A percentile compares a stretch with the other conserved stretches of the same genome.
Conservation (phyloP, 2,113 vertebrate genomes). For the Thalassoma bifasciatum region DNA sequence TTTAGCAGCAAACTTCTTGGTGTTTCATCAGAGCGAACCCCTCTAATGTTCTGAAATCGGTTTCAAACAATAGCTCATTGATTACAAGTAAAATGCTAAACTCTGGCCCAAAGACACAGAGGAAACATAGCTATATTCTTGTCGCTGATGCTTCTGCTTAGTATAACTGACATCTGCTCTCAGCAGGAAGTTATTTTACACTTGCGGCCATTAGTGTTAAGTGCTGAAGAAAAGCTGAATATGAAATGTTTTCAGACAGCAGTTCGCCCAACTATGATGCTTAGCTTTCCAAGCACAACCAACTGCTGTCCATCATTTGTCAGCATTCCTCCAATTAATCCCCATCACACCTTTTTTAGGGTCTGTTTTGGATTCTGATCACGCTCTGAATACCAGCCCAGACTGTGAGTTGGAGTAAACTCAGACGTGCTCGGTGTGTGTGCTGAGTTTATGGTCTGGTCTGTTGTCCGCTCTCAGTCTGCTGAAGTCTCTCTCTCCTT, state of each 20-base stretch:
- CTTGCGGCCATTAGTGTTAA: conserved; percentile 27
- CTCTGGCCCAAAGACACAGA: neutral
- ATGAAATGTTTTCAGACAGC: conserved; percentile 10
- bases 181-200: conserved; percentile 15
- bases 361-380: conserved; percentile 12
- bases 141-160: neutral
- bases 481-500: conserved; percentile 5
- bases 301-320: conserved; percentile 38
- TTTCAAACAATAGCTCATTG: no score
- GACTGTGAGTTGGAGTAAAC: conserved; percentile 18
- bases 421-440: neutral
- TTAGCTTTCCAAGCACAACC: conserved; percentile 15
- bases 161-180: neutral
- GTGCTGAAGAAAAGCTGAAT: conserved; percentile 7
- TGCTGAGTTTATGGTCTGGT: neutral
- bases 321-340: conserved; percentile 38
- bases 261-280: conserved; percentile 29
- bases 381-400: neutral
- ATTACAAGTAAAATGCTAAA: neutral
- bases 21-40: no score
- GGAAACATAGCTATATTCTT: neutral
- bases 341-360: conserved; percentile 3
- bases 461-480: neutral
- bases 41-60: no score
- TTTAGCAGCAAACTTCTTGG: no score